Evolutionary conservation across 1,140 invertebrate species (phyloP).

Genomic region (Nomia melanderi): DNA sequence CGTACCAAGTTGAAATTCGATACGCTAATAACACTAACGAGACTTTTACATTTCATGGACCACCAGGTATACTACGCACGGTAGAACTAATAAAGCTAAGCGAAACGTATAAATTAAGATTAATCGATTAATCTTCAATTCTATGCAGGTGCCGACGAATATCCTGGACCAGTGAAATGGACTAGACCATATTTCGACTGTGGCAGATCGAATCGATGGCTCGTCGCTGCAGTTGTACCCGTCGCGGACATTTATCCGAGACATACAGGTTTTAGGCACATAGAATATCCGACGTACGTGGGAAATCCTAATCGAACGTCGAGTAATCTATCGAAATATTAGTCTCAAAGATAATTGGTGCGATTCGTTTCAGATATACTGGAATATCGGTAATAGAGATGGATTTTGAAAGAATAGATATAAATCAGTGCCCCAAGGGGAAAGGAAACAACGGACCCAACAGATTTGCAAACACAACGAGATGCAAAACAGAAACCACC

Average conservation of each 20-base stretch:
- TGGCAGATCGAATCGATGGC: constrained; percentile 96
- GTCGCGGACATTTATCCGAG: constrained; percentile 97
- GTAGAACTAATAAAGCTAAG: too few relatives aligned
- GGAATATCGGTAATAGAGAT: constrained; percentile 96
- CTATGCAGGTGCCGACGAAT: constrained; percentile 88
- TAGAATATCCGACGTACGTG: constrained; percentile 96
- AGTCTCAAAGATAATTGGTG: not conserved
- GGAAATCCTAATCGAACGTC: not conserved
- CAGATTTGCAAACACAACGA: constrained; percentile 92
- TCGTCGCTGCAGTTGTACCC: constrained; percentile 95
- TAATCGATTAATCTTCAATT: too few relatives aligned
- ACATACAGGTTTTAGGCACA: constrained; percentile 96
- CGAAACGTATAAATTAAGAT: too few relatives aligned
- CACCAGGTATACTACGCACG: too few relatives aligned
- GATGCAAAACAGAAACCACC: constrained; percentile 96
- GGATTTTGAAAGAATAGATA: constrained; percentile 98
- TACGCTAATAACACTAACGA: constrained; percentile 98
- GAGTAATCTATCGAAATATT: too few relatives aligned
- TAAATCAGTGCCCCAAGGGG: constrained; percentile 97
- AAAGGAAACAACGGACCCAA: constrained; percentile 94
- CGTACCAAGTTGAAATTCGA: constrained; percentile 93
- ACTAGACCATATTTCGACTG: constrained; percentile 98
- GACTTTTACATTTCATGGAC: constrained; percentile 96
- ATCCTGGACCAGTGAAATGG: constrained; percentile 95
- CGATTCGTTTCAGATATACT: constrained; percentile 88